Conservation (phyloP, 2,888 invertebrate species). For the Thelaira solivaga region DNA sequence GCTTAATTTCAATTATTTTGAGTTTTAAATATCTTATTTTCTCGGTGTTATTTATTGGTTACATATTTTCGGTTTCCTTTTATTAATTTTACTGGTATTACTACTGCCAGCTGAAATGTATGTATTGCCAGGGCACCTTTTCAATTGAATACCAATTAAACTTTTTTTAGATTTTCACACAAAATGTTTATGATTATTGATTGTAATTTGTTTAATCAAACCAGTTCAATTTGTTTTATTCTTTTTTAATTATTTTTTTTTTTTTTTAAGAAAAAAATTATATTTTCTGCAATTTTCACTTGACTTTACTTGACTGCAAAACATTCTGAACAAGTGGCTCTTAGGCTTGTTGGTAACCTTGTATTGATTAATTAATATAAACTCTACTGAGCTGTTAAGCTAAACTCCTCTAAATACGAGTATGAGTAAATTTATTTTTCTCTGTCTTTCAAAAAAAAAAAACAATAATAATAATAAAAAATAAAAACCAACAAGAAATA, state of each 20-base stretch:
- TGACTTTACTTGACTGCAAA: slow-evolving; percentile 32
- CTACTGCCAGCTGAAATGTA: neutral
- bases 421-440: slow-evolving; percentile 1
- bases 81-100: too few species aligned
- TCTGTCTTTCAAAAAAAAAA: too few species aligned
- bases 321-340: slow-evolving; percentile 37
- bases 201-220: neutral
- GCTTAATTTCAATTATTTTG: too few species aligned
- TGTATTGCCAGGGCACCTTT: slow-evolving; percentile 1
- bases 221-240: slow-evolving; percentile 5
- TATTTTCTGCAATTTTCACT: slow-evolving; percentile 29
- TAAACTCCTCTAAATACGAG: slow-evolving; percentile 25
- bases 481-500: too few species aligned
- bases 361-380: slow-evolving; percentile 41
- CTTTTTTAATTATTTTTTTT: neutral
- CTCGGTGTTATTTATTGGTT: too few species aligned
- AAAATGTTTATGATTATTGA: slow-evolving; percentile 18
- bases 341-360: slow-evolving; percentile 52
- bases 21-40: too few species aligned
- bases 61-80: too few species aligned
- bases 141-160: too few species aligned
- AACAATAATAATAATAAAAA: too few species aligned
- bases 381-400: neutral
- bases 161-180: too few species aligned
- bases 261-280: neutral